Conservation (phyloP, 30 jellyfish, hydroid and myxozoan species). For the Chironex yamaguchii region DNA sequence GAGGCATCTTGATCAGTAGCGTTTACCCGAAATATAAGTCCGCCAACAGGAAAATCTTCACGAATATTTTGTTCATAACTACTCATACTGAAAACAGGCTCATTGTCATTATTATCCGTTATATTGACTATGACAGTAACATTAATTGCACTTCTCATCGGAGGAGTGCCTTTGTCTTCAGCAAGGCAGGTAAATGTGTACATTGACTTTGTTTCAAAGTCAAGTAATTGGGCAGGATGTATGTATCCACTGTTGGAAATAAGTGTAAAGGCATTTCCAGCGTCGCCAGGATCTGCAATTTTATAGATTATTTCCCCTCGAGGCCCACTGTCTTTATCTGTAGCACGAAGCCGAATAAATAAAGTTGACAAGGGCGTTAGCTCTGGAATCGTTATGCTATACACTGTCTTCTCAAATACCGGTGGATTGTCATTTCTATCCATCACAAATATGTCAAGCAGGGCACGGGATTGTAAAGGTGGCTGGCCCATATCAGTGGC, state of each 20-base stretch:
- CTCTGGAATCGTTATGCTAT: constrained; percentile 40
- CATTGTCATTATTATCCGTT: constrained; percentile 67
- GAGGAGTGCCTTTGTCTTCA: constrained; percentile 59
- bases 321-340: constrained; percentile 41
- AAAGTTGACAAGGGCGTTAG: constrained; percentile 35
- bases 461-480: constrained; percentile 17
- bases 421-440: constrained; percentile 74
- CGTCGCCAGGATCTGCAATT: constrained; percentile 18
- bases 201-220: constrained; percentile 21
- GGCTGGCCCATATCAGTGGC: constrained; percentile 60
- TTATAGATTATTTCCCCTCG: constrained; percentile 17
- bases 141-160: background rate
- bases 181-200: constrained; percentile 79
- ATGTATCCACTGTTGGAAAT: background rate
- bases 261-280: background rate
- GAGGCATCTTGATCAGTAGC: constrained; percentile 59
- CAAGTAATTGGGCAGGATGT: constrained; percentile 33
- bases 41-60: constrained; percentile 20
- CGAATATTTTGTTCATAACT: background rate
- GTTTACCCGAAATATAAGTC: constrained; percentile 35
- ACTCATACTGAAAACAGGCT: constrained; percentile 55
- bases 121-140: constrained; percentile 45
- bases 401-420: background rate
- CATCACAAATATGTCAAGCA: constrained; percentile 43
- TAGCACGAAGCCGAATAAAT: constrained; percentile 25